Evolutionary conservation across 2,113 vertebrate genomes (phyloP).

Genomic region (Hippocampus barbouri): DNA sequence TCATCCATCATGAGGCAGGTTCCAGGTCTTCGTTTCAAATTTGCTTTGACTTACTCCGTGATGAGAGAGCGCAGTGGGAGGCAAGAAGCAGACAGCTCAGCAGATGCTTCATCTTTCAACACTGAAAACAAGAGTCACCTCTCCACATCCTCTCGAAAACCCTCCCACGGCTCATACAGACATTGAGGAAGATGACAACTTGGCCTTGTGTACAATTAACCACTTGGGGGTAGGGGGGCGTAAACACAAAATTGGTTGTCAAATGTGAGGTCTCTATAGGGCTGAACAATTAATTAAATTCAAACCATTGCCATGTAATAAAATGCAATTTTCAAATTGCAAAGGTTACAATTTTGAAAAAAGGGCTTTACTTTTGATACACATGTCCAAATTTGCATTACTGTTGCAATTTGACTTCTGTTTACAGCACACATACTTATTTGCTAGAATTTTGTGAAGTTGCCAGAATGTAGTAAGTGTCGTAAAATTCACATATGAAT

Average conservation of each 20-base stretch:
- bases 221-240: background rate
- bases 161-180: background rate
- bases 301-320: too few species aligned
- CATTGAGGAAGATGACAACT: background rate
- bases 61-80: background rate
- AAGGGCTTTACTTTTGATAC: too few species aligned
- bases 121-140: background rate
- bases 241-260: background rate
- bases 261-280: background rate
- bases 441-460: too few species aligned
- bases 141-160: background rate
- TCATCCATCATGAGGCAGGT: background rate
- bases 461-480: too few species aligned
- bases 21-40: background rate
- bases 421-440: too few species aligned
- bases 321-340: too few species aligned
- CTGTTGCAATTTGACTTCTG: too few species aligned
- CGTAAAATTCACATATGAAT: too few species aligned
- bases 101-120: constrained; percentile 11
- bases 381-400: too few species aligned
- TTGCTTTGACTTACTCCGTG: background rate
- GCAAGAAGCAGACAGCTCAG: constrained; percentile 3
- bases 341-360: too few species aligned
- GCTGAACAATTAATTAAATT: too few species aligned
- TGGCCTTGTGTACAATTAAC: background rate